Conservation (phyloP, 2,888 invertebrate genomes). For the Gymnoscelis rufifasciata region DNA sequence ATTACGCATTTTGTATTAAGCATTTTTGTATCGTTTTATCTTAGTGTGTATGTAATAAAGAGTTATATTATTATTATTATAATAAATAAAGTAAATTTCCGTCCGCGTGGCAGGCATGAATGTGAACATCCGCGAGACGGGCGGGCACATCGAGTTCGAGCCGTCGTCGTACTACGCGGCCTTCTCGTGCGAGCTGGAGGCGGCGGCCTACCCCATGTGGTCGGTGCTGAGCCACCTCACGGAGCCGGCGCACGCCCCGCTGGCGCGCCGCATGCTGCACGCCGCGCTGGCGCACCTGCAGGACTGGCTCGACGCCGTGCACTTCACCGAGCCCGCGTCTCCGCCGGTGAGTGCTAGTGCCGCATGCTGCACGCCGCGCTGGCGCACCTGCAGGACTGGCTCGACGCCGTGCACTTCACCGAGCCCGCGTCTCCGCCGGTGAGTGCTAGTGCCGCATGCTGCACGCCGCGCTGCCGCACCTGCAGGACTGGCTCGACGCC, state of each 20-base stretch:
- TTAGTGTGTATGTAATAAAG: too few relatives aligned
- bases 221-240: slow-evolving; percentile 93
- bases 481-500: too few relatives aligned
- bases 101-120: slow-evolving; percentile 99
- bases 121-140: slow-evolving; percentile 93
- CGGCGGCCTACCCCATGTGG: slow-evolving; percentile 99
- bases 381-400: not conserved
- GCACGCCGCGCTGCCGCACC: too few relatives aligned
- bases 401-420: too few relatives aligned
- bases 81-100: too few relatives aligned
- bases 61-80: not conserved
- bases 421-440: not conserved
- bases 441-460: not conserved
- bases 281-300: slow-evolving; percentile 88
- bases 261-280: slow-evolving; percentile 86
- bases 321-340: slow-evolving; percentile 80
- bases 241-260: slow-evolving; percentile 84
- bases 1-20: too few relatives aligned
- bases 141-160: slow-evolving; percentile 96
- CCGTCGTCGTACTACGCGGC: slow-evolving; percentile 98
- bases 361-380: too few relatives aligned
- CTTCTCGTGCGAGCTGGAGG: slow-evolving; percentile 97
- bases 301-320: slow-evolving; percentile 93
- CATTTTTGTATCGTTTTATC: too few relatives aligned
- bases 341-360: slow-evolving; percentile 67